Conservation (phyloP, 2,113 vertebrate genomes). For the Scartelaos histophorus region DNA sequence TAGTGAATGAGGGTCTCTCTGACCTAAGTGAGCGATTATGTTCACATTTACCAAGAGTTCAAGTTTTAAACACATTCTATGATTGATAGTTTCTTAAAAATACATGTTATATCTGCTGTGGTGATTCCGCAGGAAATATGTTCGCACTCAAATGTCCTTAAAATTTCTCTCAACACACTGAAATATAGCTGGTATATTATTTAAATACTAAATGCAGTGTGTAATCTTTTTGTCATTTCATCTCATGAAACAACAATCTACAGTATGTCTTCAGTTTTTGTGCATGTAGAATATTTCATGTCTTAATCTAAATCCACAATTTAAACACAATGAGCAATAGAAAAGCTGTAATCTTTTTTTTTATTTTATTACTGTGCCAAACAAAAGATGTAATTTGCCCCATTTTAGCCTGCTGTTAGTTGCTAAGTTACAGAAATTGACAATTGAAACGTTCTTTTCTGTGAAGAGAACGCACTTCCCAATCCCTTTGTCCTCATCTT, state of each 20-base stretch:
- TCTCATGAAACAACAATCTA: too few relatives aligned
- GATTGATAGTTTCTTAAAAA: too few relatives aligned
- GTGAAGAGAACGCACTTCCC: conserved; percentile 12
- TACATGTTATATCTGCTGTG: too few relatives aligned
- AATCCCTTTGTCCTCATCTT: conserved; percentile 22
- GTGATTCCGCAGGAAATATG: background rate
- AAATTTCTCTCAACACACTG: background rate
- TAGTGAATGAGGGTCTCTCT: background rate
- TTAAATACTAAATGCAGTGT: too few relatives aligned
- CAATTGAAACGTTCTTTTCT: conserved; percentile 25
- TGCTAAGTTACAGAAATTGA: conserved; percentile 56
- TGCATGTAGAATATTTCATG: background rate
- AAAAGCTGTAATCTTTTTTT: conserved; percentile 11
- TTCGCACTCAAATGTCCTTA: background rate
- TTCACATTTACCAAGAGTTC: background rate
- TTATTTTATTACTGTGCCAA: conserved; percentile 14
- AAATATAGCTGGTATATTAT: too few relatives aligned
- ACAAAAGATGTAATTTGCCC: conserved; percentile 31
- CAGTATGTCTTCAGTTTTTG: too few relatives aligned
- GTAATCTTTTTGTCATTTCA: background rate
- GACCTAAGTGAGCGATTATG: background rate
- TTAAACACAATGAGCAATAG: conserved; percentile 6
- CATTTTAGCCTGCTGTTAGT: conserved; percentile 32
- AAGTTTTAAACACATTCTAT: background rate
- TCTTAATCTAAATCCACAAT: background rate